Conservation (phyloP, 2,888 invertebrate species). For the Spisula subtruncata region DNA sequence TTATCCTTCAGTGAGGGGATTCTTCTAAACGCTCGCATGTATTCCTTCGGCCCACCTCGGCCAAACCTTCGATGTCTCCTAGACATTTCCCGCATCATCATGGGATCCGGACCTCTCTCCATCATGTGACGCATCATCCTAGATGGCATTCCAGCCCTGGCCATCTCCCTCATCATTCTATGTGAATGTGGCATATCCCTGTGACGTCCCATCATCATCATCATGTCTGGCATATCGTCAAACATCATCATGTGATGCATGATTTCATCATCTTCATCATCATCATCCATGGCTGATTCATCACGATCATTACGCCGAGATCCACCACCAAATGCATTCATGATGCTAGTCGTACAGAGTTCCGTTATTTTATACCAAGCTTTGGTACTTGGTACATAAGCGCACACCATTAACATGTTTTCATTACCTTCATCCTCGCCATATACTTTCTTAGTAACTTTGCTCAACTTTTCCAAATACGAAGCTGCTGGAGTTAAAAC, state of each 20-base stretch:
- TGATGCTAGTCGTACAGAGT: conserved; percentile 26
- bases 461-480: not conserved
- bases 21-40: not conserved
- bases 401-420: conserved; percentile 30
- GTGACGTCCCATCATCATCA: conserved; percentile 42
- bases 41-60: conserved; percentile 4
- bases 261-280: conserved; percentile 36
- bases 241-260: not conserved
- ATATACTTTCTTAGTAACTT: not conserved
- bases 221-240: conserved; percentile 23
- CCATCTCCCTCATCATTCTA: conserved; percentile 33
- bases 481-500: conserved; percentile 39
- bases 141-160: conserved; percentile 31
- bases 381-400: conserved; percentile 43
- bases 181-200: conserved; percentile 6
- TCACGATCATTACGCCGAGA: conserved; percentile 26
- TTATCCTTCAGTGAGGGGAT: conserved; percentile 28
- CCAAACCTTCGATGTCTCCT: conserved; percentile 7
- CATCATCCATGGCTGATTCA: conserved; percentile 38
- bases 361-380: conserved; percentile 48
- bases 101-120: conserved; percentile 33
- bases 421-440: not conserved
- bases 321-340: not conserved
- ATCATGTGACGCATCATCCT: conserved; percentile 47
- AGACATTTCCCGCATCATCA: conserved; percentile 39